These are phyloP conservation scores for Arrhopalites spinosus DNA, from an alignment of 2,888 invertebrate genomes.

Conservation along the genomic window DNA sequence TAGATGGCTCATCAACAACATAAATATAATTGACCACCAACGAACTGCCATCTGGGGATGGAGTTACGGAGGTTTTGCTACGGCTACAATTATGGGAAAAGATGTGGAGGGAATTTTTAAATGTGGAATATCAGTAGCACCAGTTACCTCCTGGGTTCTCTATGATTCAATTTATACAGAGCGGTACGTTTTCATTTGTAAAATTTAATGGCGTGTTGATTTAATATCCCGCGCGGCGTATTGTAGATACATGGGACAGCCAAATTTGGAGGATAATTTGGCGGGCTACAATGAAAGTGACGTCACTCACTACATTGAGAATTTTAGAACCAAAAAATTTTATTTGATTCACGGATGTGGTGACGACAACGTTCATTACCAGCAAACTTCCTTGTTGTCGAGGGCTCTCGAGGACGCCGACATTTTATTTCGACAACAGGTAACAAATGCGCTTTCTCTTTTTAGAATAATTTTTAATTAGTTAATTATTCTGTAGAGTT, in stretches of 20 bases:
- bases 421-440: constrained; percentile 90
- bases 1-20: constrained; percentile 59
- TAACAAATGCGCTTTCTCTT: too few species aligned
- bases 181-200: constrained; percentile 36
- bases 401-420: constrained; percentile 81
- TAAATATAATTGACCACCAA: constrained; percentile 73
- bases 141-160: constrained; percentile 94
- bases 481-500: constrained; percentile 69
- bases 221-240: too few species aligned
- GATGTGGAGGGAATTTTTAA: constrained; percentile 78
- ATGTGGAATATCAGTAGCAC: constrained; percentile 94
- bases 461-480: too few species aligned
- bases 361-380: constrained; percentile 96
- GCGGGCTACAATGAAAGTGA: constrained; percentile 76
- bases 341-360: constrained; percentile 92
- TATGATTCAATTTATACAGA: constrained; percentile 98
- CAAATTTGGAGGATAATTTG: constrained; percentile 72
- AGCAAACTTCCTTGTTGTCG: constrained; percentile 91
- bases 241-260: constrained; percentile 85
- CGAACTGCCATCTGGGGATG: constrained; percentile 96
- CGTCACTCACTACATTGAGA: constrained; percentile 71
- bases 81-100: constrained; percentile 82
- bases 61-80: constrained; percentile 96
- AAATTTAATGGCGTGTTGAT: too few species aligned
- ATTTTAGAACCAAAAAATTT: constrained; percentile 76